Base-by-base conservation (phyloP, 1,140 invertebrate species). In the Eriocheir sinensis region DNA sequence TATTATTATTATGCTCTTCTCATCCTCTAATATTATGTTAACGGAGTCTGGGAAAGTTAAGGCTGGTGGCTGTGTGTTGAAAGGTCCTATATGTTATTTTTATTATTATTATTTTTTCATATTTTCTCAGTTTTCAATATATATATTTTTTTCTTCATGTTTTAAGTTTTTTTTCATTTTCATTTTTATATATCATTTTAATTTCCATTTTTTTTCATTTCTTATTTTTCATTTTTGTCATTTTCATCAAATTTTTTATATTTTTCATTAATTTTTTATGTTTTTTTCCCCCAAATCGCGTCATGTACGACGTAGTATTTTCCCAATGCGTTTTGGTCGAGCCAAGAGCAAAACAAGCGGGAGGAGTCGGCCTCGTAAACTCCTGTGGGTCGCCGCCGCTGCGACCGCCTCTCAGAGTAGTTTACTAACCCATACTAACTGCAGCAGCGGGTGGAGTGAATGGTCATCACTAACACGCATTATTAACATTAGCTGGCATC, bases 271-370 rank as follows among this genome's bases (percentile, higher is more conserved):
- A 32, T 30, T 92, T 81, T 0, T 40, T 40, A 36, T 44, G 2
- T 85, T 30, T 44, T 0, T 48, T 27, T 44, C 21, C 32, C 21
- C 3, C 32, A n/a, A 34, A 38, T 2, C 30, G 27, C 30, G 32
- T 92, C 34, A 53, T 53, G 8, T 90, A 53, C 27, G 38, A 30
- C 30, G 40, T 34, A 27, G 41, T 27, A 3, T 88, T 88, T 53
- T 88, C 86, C 21, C 48, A n/a, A 90, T n/a, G 81, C 34, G 89
- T 92, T 90, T 85, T 81, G 40, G 44, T 95, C 89, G 21, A 79
- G 34, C 94, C 91, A 95, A 95, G 94, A 95, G 94, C 91, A 92
- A 93, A 92, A 93, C 94, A 95, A 95, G 88, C 91, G 80, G 38
- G 38, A 89, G 30, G 90, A 94, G 93, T 83, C 89, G 91, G 94